A percentile compares a stretch with the other conserved stretches of the same genome.
Conservation (phyloP, 2,888 invertebrate genomes). For the Venusia cambrica region DNA sequence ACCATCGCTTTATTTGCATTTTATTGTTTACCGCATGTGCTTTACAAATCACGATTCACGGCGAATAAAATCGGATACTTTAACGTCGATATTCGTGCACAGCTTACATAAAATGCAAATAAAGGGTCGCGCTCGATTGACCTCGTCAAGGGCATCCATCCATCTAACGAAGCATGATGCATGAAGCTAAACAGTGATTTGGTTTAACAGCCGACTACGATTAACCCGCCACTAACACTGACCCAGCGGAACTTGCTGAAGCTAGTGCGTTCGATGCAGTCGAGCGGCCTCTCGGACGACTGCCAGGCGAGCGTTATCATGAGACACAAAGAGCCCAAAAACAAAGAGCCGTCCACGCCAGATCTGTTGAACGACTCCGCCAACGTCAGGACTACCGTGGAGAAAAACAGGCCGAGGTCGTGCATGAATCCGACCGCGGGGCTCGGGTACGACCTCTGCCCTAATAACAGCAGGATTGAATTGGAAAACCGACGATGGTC, state of each 20-base stretch:
- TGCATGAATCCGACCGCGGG: slow-evolving; percentile 82
- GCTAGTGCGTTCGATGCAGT: slow-evolving; percentile 80
- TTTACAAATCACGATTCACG: slow-evolving; percentile 63
- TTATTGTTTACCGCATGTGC: slow-evolving; percentile 79
- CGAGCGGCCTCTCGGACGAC: slow-evolving; percentile 77
- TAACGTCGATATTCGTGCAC: slow-evolving; percentile 67
- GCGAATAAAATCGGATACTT: slow-evolving; percentile 54
- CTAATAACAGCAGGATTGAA: slow-evolving; percentile 71
- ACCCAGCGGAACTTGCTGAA: slow-evolving; percentile 81
- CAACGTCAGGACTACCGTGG: slow-evolving; percentile 68
- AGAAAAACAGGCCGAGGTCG: slow-evolving; percentile 84
- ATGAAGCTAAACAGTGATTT: slow-evolving; percentile 69
- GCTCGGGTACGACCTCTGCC: slow-evolving; percentile 72
- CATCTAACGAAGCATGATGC: slow-evolving; percentile 68
- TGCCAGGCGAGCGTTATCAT: slow-evolving; percentile 75
- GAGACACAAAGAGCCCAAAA: slow-evolving; percentile 73
- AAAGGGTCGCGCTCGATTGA: slow-evolving; percentile 50
- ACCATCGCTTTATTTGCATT: slow-evolving; percentile 79
- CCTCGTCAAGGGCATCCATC: slow-evolving; percentile 45
- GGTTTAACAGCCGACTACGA: slow-evolving; percentile 78
- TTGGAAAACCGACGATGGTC: slow-evolving; percentile 86
- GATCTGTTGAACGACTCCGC: slow-evolving; percentile 81
- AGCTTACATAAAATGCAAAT: slow-evolving; percentile 80
- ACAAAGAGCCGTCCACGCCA: slow-evolving; percentile 79
- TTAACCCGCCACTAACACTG: slow-evolving; percentile 80